Conservation (phyloP, 2,113 vertebrate genomes). For the Rynchops niger region DNA sequence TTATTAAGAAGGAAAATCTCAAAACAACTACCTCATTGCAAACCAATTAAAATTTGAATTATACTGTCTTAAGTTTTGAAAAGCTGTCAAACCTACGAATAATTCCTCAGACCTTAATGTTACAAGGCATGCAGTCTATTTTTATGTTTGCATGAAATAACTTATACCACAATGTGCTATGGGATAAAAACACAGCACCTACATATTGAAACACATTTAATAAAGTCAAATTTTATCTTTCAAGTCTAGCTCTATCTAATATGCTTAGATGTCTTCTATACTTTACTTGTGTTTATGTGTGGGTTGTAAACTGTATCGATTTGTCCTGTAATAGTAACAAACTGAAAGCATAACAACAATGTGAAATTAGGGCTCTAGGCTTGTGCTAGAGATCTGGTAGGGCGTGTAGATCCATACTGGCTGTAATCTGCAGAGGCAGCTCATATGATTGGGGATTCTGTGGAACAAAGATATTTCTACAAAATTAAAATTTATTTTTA, state of each 20-base stretch:
- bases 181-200: neutral
- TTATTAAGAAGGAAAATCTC: neutral
- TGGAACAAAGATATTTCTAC: neutral
- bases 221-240: neutral
- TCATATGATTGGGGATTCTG: neutral
- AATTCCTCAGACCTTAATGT: neutral
- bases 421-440: neutral
- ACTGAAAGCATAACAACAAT: neutral
- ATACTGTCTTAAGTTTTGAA: constrained; percentile 3
- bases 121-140: neutral
- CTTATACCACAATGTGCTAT: neutral
- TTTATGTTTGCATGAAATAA: neutral
- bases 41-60: constrained; percentile 51
- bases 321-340: neutral
- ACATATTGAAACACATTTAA: neutral
- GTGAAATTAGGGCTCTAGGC: neutral
- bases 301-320: neutral
- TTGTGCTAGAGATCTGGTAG: neutral
- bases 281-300: neutral
- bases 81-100: neutral
- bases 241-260: neutral
- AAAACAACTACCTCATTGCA: constrained; percentile 13
- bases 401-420: rapidly evolving
- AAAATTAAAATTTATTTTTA: neutral
- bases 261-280: neutral